Evolutionary conservation across 2,113 vertebrate species (phyloP), one percentile per base, ranked within the genome.

Genomic region (Vulpes vulpes): DNA sequence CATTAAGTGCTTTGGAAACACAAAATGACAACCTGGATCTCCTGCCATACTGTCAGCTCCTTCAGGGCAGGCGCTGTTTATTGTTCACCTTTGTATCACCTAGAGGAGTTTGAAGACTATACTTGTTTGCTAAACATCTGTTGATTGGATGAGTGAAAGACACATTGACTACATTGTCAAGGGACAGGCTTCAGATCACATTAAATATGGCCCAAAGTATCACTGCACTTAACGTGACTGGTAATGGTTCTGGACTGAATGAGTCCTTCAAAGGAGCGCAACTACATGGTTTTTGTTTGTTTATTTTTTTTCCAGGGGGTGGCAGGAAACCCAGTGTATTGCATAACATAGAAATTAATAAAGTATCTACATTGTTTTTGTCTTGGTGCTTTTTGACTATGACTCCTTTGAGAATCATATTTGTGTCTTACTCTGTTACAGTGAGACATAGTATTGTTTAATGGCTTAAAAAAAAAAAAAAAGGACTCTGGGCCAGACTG

Each of bases 351-450:
- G 49, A 59, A 81, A 73, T 35, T 60, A 10, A 69, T 57, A 74
- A 22, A 87, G 17, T 49, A 62, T 43, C 30, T 64, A 25, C 15
- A 43, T 38, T 69, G 27, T 79, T 96, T 91, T 81, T 92, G 53
- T 71, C 71, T 65, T 79, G 60, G 23, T 92, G 9, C 25, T 67
- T 94, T 38, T 59, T 76, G 43, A 69, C 65, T 53, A 12, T 65
- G 86, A 73, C 53, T 53, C 94, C 27, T 38, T 92, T 83, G 55
- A 94, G 82, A 95, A 69, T 94, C 67, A 59, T 43, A 30, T 64
- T 65, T 64, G 6, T 74, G 38, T 57, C 59, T 85, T 89, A 27
- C 43, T 69, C 55, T 91, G 38, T 65, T 92, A 74, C 38, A 55
- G 1, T 8, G 49, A 74, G 51, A 89, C 49, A 22, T 1, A 17